Evolutionary conservation across 2,113 vertebrate genomes (phyloP), one percentile per base, ranked within the genome.

Genomic region (Pituophis catenifer): DNA sequence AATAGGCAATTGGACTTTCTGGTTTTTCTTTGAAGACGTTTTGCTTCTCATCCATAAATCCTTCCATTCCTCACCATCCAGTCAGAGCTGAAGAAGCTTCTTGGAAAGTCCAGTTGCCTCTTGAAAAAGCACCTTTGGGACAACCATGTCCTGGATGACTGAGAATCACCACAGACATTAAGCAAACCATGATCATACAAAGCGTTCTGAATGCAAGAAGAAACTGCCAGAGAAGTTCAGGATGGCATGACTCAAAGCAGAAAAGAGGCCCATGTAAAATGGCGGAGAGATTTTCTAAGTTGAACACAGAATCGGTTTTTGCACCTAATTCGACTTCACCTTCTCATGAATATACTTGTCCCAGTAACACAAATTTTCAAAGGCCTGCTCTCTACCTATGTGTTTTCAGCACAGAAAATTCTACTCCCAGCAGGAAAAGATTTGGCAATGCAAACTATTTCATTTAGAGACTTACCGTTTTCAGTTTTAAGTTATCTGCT

Each of bases 401-500:
- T 48, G 38, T 4, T 57, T 92, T 94, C 13, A 38, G 90, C 93
- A 94, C 19, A 85, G 1, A 57, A 26, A 3, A n/a, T 90, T 53
- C 23, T 5, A 33, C 17, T 81, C 33, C 4, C 12, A 89, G 53
- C 23, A 89, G 88, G 1, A 89, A 55, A 21, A 89, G 19, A 44
- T 24, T 91, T 23, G 48, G 21, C 2, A 3, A 26, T 4, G 88
- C 21, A 21, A 48, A 17, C 8, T 44, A 54, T 57, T 26, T 86
- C 21, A 70, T n/a, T 55, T 57, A 87, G 11, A 9, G 33, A 59
- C 48, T 87, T 99, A 99, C 99, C 98, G 98, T 99, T 98, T 99
- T 99, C 89, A 99, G 97, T 96, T 99, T 99, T 95, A 99, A 98
- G 97, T 99, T 99, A 95, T 99, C 99, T 5, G 99, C 98, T 1